Conservation (phyloP, 1,140 invertebrate genomes). For the Mamestra configurata region DNA sequence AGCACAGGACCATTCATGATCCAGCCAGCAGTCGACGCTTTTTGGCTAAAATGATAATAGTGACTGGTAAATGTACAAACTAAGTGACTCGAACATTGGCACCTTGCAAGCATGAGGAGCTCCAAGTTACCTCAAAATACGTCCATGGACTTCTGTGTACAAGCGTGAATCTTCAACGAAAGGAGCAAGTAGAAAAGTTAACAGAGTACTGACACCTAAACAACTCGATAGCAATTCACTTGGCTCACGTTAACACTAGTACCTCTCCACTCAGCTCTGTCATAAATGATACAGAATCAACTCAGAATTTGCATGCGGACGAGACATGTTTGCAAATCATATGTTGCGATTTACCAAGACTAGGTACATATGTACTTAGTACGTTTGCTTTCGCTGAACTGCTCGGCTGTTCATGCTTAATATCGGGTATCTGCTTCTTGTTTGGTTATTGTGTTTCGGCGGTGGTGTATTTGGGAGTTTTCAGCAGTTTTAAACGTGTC, state of each 20-base stretch:
- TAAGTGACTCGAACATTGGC: no score
- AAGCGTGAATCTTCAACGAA: no score
- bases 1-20: no score
- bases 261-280: constrained; percentile 44
- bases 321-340: constrained; percentile 59
- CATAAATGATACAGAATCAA: constrained; percentile 61
- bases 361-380: constrained; percentile 43
- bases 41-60: no score
- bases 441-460: constrained; percentile 8
- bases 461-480: background rate
- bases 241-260: background rate
- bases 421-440: constrained; percentile 25
- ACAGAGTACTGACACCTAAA: background rate
- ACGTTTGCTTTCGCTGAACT: constrained; percentile 14
- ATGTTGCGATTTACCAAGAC: constrained; percentile 53
- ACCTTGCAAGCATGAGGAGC: no score
- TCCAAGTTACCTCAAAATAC: no score
- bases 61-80: no score
- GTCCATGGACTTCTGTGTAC: no score
- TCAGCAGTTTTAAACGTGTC: background rate
- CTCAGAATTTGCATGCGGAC: constrained; percentile 54
- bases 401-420: constrained; percentile 41
- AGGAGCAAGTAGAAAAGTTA: no score
- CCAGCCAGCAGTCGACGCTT: no score
- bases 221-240: constrained; percentile 1